phyloP scores from a whole-genome alignment of 2,888 invertebrate species.

The Tiliacea citrago region DNA sequence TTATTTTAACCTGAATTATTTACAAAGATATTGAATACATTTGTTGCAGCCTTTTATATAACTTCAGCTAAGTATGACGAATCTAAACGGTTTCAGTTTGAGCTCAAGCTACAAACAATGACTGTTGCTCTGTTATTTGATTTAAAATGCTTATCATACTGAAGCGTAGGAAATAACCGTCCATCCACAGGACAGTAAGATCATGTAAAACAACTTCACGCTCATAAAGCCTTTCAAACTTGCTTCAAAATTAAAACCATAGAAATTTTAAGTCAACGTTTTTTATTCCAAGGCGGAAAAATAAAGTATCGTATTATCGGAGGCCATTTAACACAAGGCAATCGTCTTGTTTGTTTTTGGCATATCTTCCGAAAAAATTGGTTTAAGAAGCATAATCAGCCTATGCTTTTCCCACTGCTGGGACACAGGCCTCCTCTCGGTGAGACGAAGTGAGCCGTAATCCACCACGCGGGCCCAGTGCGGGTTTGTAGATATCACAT shows the following conservation, averaged over 20 bases:
- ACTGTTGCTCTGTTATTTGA: background rate
- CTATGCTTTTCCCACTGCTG: too few species aligned
- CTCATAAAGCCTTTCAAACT: constrained; percentile 3
- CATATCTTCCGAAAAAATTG: too few species aligned
- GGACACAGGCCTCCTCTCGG: too few species aligned
- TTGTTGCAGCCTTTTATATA: background rate
- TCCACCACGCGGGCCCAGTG: too few species aligned
- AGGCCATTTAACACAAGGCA: too few species aligned
- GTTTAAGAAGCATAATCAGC: background rate
- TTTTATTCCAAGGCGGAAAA: background rate
- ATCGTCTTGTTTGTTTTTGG: background rate
- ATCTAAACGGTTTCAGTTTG: background rate
- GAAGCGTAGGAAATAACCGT: background rate
- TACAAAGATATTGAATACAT: background rate
- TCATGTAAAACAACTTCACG: constrained; percentile 26
- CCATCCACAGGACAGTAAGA: background rate
- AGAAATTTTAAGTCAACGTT: background rate
- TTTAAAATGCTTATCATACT: constrained; percentile 9
- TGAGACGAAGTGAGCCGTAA: too few species aligned
- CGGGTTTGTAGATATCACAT: too few species aligned
- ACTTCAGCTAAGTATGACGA: background rate
- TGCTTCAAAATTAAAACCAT: background rate
- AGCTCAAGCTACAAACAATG: background rate
- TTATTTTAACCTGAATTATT: background rate
- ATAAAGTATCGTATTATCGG: background rate